Percentiles rank a stretch among this genome's conserved stretches.
Conservation (phyloP, 2,797 vertebrate genomes). For the Fundulus diaphanus region DNA sequence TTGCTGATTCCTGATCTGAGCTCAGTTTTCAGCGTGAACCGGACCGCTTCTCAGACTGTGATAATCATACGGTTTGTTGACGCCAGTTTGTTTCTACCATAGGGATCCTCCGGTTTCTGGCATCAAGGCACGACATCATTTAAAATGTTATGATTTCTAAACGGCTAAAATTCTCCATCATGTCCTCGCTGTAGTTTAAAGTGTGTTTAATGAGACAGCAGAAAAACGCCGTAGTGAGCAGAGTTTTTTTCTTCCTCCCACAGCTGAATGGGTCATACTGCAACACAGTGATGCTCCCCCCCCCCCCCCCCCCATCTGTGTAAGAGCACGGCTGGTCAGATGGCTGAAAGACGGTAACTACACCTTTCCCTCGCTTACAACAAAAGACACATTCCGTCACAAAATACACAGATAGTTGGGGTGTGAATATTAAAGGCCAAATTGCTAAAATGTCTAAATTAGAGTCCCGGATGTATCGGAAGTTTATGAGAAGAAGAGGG, state of each 20-base stretch:
- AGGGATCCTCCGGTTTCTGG: background rate
- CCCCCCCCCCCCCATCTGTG: too few relatives aligned
- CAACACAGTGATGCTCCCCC: too few relatives aligned
- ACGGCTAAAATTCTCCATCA: too few relatives aligned
- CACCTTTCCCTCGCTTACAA: too few relatives aligned
- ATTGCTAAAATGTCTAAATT: background rate
- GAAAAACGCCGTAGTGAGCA: too few relatives aligned
- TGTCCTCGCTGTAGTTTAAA: too few relatives aligned
- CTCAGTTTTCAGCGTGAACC: background rate
- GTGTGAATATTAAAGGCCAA: background rate
- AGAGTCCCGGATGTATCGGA: too few relatives aligned
- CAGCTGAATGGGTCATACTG: too few relatives aligned
- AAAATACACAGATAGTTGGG: background rate
- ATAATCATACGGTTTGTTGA: background rate
- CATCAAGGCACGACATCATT: background rate
- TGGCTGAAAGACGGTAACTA: background rate
- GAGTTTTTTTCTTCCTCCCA: too few relatives aligned
- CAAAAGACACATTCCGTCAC: background rate
- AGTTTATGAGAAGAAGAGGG: too few relatives aligned
- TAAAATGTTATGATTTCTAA: background rate
- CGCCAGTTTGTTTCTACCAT: background rate
- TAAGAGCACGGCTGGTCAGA: background rate
- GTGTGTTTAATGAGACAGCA: too few relatives aligned
- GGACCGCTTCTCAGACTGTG: background rate
- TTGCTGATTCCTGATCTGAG: background rate